Base-by-base conservation (phyloP, 2,888 invertebrate genomes). In the Podabrus alpinus region DNA sequence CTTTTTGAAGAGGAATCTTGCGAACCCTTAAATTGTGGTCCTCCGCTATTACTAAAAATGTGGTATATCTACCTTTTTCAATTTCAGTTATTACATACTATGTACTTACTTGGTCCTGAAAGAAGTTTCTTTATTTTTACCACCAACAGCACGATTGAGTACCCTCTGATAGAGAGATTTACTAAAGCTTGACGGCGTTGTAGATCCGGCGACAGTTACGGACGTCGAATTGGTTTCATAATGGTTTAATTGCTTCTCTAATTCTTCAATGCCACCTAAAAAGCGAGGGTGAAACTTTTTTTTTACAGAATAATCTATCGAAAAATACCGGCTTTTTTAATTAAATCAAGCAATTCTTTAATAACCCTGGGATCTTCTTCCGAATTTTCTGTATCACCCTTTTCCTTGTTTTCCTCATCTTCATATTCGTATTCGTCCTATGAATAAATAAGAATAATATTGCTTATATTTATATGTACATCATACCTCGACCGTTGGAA, bases 301-400 rank as follows among this genome's bases (percentile, higher is more conserved):
- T 13, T 0, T 13, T 61, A 64, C 19, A 2, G 9, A n/a, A 45
- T 64, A 21, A 21, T 59, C 13, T 60, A 29, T 45, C 1, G 25
- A 68, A 24, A 86, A 88, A 87, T 81, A 90, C 95, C 95, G 74
- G 95, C 93, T 91, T 95, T 95, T 85, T 93, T 95, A 79, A 96
- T 95, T 2, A 96, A 89, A 79, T 94, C 93, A 69, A 96, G 93
- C 5, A 96, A 88, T 85, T 96, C 95, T 83, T 95, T 95, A 73
- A 95, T 93, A 0, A 95, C 94, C 84, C 87, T 90, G 0, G 94
- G 94, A 84, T 94, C 94, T 85, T 94, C 93, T 69, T 93, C 93
- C 13, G 90, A 87, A 72, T 89, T 89, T 59, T 69, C 29, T 79
- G 79, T 79, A n/a, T 85, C 84, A 69, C 88, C 88, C 45, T 87